Base-by-base conservation (phyloP, 2,113 vertebrate species). In the Myotis davidii region DNA sequence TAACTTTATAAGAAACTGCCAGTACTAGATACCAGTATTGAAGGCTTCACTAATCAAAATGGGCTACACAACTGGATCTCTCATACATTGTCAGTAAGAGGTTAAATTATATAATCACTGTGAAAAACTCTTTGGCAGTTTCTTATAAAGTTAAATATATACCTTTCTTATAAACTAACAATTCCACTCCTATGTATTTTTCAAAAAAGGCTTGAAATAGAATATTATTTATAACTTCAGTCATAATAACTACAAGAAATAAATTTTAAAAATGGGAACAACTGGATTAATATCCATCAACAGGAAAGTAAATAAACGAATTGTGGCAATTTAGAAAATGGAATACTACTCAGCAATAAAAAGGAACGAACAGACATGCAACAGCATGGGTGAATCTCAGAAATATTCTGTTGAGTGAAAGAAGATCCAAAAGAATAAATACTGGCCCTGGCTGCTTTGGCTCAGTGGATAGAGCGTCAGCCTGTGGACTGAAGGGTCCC, bases 171-270 rank as follows among this genome's bases (percentile, higher is more conserved):
- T 39, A 81, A 85, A 88, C 37, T 50, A 90, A 34, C 34, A 88
- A 73, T 82, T 27, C 42, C 45, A 95, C 9, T 50, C 25, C 12
- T 78, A 6, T 93, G 61, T 73, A 67, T 81, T 82, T 79, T 70
- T 34, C 11, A 39, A 29, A 67, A 88, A 65, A 56, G 39, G 1
- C 6, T 85, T 95, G 65, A 59, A 83, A 27, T 74, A 50, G 39
- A 88, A 88, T 72, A 39, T 14, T 94, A 45, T 85, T 90, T 77
- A 82, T 67, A 77, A 21, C 21, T 72, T 95, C 72, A 85, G 79
- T 92, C 14, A n/a, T 78, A 86, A 84, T 72, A 56, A 9, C 39
- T 67, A 87, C 91, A 87, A 72, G n/a, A 76, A 93, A 92, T 39
- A 65, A 52, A n/a, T 13, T 48, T 52, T 23, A 56, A 83, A 83